Evolutionary conservation across 2,113 vertebrate species (phyloP), one percentile per base, ranked within the genome.

Genomic region (Periophthalmodon schlosseri): DNA sequence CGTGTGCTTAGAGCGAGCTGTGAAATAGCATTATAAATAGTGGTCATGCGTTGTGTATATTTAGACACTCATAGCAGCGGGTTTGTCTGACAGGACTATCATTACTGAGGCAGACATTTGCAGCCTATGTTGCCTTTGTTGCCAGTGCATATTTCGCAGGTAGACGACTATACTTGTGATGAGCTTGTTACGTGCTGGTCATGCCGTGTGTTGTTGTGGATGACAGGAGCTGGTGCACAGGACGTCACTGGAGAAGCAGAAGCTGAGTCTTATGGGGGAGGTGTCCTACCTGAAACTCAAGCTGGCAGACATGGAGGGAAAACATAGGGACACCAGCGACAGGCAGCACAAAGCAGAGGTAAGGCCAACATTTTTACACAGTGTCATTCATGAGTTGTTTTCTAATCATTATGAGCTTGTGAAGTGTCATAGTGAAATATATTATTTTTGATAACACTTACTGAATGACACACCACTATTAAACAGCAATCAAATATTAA

Each of bases 291-390:
- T 99, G 89, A 99, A 97, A 89, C 92, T 99, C 69, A 97, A 98
- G 74, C 91, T 99, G 80, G 94, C 94, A 86, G 94, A 95, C 72
- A 96, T 99, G 95, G 98, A 99, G 82, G 96, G 95, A 84, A 97
- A 96, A 72, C 95, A 96, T 77, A 89, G 79, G 73, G 94, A 96
- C 63, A 94, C 94, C 12, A 93, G 94, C 54, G 96, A 98, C 77
- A 96, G 96, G 71, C 95, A 98, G 82, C 96, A 94, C 80, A 99
- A 98, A 93, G 97, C 96, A 69, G 97, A 99, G 96, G 98, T 99
- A 91, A 82, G 78, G 18, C 39, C 63, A 44, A 65, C 72, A 60
- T 28, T 10, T 6, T 28, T 23, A 28, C 57, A 28, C n/a, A 21
- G 5, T 56, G 20, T 56, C 52, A 54, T 8, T n/a, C 52, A 50